Evolutionary conservation across 2,113 vertebrate genomes (phyloP).

Genomic region (Malaclemys terrapin): DNA sequence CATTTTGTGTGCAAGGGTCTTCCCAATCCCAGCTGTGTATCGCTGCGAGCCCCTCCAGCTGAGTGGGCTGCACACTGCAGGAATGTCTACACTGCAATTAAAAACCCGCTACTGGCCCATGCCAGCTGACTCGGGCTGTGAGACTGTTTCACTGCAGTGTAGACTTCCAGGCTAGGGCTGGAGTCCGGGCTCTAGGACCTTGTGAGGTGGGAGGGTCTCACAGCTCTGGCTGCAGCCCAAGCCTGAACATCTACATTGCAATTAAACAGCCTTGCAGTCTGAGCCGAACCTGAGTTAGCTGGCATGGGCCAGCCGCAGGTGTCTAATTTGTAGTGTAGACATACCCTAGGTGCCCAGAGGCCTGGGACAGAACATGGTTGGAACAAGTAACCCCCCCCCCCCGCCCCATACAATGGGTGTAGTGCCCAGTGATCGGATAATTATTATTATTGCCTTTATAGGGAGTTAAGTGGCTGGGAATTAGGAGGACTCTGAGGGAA

Average conservation of each 20-base stretch:
- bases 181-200: neutral
- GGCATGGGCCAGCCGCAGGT: neutral
- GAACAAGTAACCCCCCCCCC: neutral
- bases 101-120: no score
- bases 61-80: neutral
- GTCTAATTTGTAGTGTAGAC: neutral
- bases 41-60: neutral
- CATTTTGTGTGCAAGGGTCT: neutral
- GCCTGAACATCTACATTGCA: neutral
- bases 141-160: neutral
- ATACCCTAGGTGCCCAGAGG: neutral
- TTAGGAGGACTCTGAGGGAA: neutral
- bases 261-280: neutral
- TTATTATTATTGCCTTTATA: fast-evolving
- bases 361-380: neutral
- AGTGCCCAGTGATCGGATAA: neutral
- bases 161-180: neutral
- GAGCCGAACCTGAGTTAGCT: neutral
- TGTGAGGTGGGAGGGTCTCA: neutral
- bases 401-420: neutral
- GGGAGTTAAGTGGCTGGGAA: fast-evolving
- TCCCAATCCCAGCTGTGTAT: fast-evolving
- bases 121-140: neutral
- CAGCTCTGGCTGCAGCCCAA: neutral
- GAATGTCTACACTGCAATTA: no score